A percentile compares a stretch with the other conserved stretches of the same genome.
phyloP scores from a whole-genome alignment of 2,888 invertebrate species.

The Dromius quadrimaculatus region DNA sequence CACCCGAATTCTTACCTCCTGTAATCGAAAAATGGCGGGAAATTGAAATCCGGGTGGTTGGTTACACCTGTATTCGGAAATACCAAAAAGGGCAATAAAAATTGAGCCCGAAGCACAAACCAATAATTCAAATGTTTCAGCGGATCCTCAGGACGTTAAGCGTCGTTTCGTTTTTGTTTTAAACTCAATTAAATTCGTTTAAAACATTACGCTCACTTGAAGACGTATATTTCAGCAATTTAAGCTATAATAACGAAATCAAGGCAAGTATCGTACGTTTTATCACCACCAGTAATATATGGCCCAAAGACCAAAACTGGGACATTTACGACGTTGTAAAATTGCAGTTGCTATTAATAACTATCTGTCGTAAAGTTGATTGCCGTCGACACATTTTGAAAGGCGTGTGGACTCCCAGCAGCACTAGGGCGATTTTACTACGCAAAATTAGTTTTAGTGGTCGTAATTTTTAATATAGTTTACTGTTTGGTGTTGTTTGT shows the following conservation, averaged over 20 bases:
- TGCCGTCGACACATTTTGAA: constrained; percentile 71
- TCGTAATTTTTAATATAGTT: constrained; percentile 62
- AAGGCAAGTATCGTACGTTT: not conserved
- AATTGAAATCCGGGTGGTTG: too few relatives aligned
- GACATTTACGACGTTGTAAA: constrained; percentile 65
- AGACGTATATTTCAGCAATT: too few relatives aligned
- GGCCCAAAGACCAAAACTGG: constrained; percentile 38
- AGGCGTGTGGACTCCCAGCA: constrained; percentile 56
- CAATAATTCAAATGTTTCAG: too few relatives aligned
- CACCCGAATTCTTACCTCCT: too few relatives aligned
- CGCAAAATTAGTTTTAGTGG: constrained; percentile 63
- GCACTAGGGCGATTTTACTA: constrained; percentile 59
- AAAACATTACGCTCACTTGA: too few relatives aligned
- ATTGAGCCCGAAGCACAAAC: too few relatives aligned
- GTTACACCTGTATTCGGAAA: too few relatives aligned
- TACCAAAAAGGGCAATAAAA: too few relatives aligned
- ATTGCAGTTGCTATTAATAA: constrained; percentile 72
- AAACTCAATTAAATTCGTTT: too few relatives aligned
- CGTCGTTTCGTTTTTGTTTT: too few relatives aligned
- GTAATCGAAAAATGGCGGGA: too few relatives aligned
- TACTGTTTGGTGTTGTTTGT: constrained; percentile 36
- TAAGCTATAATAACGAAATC: constrained; percentile 8
- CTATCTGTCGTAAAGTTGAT: constrained; percentile 71
- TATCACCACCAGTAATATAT: constrained; percentile 20
- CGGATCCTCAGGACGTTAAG: too few relatives aligned